phyloP scores from a whole-genome alignment of 2,797 vertebrate genomes.

The Champsocephalus esox region DNA sequence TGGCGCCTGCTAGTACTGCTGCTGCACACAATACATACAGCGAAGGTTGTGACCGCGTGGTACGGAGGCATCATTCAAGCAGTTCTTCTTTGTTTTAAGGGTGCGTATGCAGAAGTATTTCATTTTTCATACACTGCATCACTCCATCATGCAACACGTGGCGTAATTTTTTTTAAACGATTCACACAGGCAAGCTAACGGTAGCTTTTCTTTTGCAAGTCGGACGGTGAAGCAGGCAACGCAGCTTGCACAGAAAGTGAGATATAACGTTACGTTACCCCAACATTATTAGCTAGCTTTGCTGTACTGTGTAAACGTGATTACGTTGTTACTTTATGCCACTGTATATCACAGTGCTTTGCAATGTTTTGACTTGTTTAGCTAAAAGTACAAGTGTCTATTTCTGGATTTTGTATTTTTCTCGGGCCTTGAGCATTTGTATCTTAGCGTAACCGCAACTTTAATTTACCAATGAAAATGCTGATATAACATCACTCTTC shows the following conservation, averaged over 20 bases:
- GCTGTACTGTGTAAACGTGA: background rate
- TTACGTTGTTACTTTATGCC: background rate
- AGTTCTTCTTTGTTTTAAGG: background rate
- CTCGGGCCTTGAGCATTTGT: background rate
- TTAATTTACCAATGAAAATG: background rate
- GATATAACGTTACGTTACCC: background rate
- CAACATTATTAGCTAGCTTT: constrained; percentile 3
- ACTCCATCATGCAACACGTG: background rate
- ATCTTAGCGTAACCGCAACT: too few species aligned
- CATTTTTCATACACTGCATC: background rate
- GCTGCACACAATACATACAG: constrained; percentile 32
- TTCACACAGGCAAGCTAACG: background rate
- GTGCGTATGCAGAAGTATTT: constrained; percentile 19
- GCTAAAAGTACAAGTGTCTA: background rate
- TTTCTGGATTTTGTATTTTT: background rate
- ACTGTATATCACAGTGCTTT: accelerated
- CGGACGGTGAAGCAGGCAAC: background rate
- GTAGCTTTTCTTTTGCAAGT: constrained; percentile 5
- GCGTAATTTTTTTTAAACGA: background rate
- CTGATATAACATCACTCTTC: too few species aligned
- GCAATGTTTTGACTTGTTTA: background rate
- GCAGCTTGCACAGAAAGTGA: constrained; percentile 18
- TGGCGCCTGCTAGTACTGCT: constrained; percentile 52
- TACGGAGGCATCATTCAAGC: background rate
- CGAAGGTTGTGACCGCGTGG: constrained; percentile 57